Conservation (phyloP, 2,888 invertebrate species). For the Ochropleura leucogaster region DNA sequence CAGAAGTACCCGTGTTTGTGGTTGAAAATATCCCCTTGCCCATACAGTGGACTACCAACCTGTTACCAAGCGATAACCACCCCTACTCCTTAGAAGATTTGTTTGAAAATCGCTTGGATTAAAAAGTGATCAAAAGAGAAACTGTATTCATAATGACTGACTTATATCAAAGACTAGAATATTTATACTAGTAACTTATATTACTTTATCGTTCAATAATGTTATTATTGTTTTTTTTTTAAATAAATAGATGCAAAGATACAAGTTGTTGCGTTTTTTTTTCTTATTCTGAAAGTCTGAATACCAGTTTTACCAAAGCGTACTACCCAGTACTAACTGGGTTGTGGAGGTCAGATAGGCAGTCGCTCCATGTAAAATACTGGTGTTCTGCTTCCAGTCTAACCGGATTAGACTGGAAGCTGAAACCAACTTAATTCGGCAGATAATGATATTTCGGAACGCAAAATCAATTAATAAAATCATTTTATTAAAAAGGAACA, state of each 20-base stretch:
- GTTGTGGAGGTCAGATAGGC: too few species aligned
- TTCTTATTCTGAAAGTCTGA: not conserved
- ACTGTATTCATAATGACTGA: not conserved
- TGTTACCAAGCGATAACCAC: constrained; percentile 17
- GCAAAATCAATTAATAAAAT: too few species aligned
- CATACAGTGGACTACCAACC: constrained; percentile 16
- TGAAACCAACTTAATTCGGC: too few species aligned
- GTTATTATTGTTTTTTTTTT: not conserved
- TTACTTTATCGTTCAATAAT: not conserved
- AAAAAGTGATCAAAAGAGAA: not conserved
- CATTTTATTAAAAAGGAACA: too few species aligned
- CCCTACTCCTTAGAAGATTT: constrained; percentile 37
- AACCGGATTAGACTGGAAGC: too few species aligned
- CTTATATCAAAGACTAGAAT: not conserved
- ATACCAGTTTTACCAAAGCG: too few species aligned
- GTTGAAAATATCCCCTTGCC: not conserved
- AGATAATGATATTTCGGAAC: too few species aligned
- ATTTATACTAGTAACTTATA: not conserved
- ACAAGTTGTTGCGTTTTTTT: not conserved
- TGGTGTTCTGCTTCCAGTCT: too few species aligned
- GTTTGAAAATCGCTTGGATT: constrained; percentile 37
- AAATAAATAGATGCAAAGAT: not conserved
- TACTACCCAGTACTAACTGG: too few species aligned
- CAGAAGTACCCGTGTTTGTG: constrained; percentile 2
- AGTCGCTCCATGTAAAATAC: too few species aligned